Base-by-base conservation (phyloP, 2,113 vertebrate species). In the Alligator mississippiensis region DNA sequence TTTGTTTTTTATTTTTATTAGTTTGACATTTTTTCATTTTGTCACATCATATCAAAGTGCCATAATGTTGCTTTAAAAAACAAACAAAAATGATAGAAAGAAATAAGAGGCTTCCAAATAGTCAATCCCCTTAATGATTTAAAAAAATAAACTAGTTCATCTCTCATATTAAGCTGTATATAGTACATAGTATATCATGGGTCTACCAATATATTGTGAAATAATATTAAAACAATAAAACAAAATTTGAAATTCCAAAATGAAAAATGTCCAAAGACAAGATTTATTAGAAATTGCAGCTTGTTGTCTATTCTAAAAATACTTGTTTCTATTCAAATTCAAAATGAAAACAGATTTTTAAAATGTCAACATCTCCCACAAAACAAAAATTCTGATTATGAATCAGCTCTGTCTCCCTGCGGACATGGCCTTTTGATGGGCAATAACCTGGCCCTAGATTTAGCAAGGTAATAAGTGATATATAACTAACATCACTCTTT, bases 321-420 rank as follows among this genome's bases (percentile, higher is more conserved):
- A 47, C 47, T 47, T 47, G 47, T 47, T 47, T 30, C 58, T 22
- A 68, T 74, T 63, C 38, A 77, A 74, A 62, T 13, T 30, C 15
- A 88, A 81, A 93, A 77, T 30, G 85, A 94, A 74, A 82, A 21
- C 28, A 58, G n/a, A 74, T 68, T 47, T 80, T 25, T 38, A 38
- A 84, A 84, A 86, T 80, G 60, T 76, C 76, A 86, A 70, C 27
- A 90, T 59, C 47, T 70, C 4, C 59, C 64, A n/a, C 14, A 47
- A 55, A 87, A 78, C 22, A 68, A 47, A 47, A 47, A 47, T 47
- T 47, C 47, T 47, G 47, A 47, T 47, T 47, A 47, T 47, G 47
- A 47, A 60, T 14, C 61, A 58, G 60, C 2, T 72, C 61, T 4
- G 3, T 4, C 18, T 34, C 75, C 82, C 83, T n/a, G 30, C 24